Base-by-base conservation (phyloP, 2,797 vertebrate species). In the Alfaro cultratus region DNA sequence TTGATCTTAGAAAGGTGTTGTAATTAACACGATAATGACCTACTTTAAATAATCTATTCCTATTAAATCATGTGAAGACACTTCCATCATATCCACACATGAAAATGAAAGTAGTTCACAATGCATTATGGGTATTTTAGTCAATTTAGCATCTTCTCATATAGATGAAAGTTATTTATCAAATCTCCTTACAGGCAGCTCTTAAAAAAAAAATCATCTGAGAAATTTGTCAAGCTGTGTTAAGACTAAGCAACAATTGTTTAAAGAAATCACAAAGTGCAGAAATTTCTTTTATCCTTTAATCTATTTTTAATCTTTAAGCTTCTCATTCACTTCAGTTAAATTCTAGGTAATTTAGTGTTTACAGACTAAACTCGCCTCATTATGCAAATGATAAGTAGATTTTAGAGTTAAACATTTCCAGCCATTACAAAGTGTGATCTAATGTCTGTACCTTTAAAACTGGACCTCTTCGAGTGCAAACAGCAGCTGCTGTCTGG, bases 381-480 rank as follows among this genome's bases (percentile, higher is more conserved):
- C 16, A 5, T 36, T 55, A n/a, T 26, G 11, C 34, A 41, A 41
- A 12, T 5, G 23, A 26, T 26, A 26, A 11, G 10, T 13, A 41
- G 10, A 68, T 26, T 39, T 26, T 26, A 68, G 11, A 68, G 34
- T 26, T 12, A 13, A 16, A 68, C 15, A 6, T 8, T 36, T 76
- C 36, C 21, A 34, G 21, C 1, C 45, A n/a, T 34, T 36, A 47
- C 41, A 34, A 68, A 36, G 1, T 41, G 43, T 31, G 5, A 75
- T 64, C 31, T 72, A 76, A 29, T 60, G 4, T 53, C 53, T 34
- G n/a, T 91, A 92, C 84, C 87, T 92, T 81, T 83, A 23, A 83
- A 41, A 78, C 74, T 68, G 49, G 67, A 23, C 43, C 70, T 78
- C 72, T 43, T 43, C 43, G 53, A 78, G 77, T 73, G 74, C 62